These are phyloP conservation scores for Eufriesea mexicana DNA, from an alignment of 1,140 invertebrate genomes.

Conservation along the genomic window DNA sequence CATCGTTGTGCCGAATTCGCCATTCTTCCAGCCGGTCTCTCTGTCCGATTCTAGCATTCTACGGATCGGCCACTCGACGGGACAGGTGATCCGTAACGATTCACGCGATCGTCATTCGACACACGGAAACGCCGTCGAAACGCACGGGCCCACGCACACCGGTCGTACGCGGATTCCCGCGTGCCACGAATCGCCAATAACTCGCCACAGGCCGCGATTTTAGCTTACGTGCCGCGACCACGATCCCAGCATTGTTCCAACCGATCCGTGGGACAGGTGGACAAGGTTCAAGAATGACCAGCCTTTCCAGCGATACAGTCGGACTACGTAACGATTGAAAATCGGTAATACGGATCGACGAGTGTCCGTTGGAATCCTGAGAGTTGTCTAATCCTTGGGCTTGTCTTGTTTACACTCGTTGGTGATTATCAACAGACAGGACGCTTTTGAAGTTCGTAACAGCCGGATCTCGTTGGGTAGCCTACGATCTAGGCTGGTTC, in stretches of 20 bases:
- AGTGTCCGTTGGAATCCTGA: not conserved
- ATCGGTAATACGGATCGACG: not conserved
- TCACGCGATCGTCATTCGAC: not conserved
- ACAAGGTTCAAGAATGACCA: not conserved
- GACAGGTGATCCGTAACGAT: not conserved
- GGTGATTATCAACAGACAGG: no score
- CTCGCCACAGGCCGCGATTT: no score
- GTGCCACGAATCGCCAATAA: slow-evolving; percentile 10
- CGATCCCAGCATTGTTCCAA: not conserved
- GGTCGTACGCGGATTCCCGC: not conserved
- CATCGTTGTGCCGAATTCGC: not conserved
- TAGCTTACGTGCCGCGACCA: not conserved
- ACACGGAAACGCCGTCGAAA: not conserved
- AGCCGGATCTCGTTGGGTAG: no score
- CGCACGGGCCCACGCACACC: not conserved
- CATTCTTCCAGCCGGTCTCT: not conserved
- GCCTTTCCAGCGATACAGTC: not conserved
- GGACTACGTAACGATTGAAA: not conserved
- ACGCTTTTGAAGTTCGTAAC: no score
- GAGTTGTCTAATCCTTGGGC: no score
- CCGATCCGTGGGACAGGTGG: no score
- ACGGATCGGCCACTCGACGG: not conserved
- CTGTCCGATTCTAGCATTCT: not conserved
- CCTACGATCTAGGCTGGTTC: no score
- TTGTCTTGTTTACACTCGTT: no score